A percentile compares a stretch with the other conserved stretches of the same genome.
phyloP scores from a whole-genome alignment of 2,888 invertebrate species.

The Caradrina kadenii region DNA sequence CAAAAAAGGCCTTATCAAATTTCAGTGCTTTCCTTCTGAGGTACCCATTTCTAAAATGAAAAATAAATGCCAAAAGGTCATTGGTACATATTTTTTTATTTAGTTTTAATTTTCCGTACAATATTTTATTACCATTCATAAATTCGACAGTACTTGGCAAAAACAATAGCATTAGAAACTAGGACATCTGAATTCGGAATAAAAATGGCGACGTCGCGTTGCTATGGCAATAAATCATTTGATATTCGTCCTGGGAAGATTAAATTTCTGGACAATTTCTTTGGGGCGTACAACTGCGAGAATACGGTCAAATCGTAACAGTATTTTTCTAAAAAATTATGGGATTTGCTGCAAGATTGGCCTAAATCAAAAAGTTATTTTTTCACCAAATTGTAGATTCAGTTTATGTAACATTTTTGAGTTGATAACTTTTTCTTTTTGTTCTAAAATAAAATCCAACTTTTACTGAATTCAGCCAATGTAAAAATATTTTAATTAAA shows the following conservation, averaged over 20 bases:
- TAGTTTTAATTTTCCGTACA: background rate
- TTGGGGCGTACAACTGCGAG: background rate
- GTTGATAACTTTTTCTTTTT: too few relatives aligned
- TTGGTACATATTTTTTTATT: background rate
- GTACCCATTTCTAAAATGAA: too few relatives aligned
- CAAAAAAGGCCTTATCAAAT: too few relatives aligned
- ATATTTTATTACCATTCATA: conserved; percentile 23
- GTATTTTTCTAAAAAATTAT: background rate
- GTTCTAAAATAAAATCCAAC: too few relatives aligned
- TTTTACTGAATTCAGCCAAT: too few relatives aligned
- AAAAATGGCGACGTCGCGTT: conserved; percentile 48
- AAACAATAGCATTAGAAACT: conserved; percentile 44
- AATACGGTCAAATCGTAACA: background rate
- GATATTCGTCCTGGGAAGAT: conserved; percentile 45
- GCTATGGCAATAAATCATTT: conserved; percentile 58
- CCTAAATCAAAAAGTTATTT: background rate
- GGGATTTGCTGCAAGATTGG: background rate
- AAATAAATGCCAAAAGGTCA: background rate
- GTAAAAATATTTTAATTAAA: too few relatives aligned
- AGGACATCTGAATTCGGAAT: conserved; percentile 34
- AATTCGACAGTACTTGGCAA: conserved; percentile 40
- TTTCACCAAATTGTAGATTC: background rate
- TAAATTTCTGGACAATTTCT: conserved; percentile 54
- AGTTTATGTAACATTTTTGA: too few relatives aligned
- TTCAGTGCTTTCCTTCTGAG: too few relatives aligned